phyloP scores from a whole-genome alignment of 2,113 vertebrate genomes.

The Boulengerochromis microlepis region DNA sequence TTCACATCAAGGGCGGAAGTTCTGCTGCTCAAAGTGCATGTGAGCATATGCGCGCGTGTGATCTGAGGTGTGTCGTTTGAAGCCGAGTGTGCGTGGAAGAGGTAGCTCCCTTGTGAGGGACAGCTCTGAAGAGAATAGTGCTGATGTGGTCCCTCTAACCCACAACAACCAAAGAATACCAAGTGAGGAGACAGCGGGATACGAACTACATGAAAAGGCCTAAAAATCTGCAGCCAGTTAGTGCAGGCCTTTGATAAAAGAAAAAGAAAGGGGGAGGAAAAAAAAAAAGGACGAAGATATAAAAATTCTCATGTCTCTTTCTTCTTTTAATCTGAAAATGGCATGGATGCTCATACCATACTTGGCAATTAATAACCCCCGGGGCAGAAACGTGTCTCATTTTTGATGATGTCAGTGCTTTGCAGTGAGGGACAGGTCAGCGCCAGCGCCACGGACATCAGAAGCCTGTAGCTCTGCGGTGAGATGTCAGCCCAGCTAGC shows the following conservation, averaged over 20 bases:
- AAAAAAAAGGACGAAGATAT: background rate
- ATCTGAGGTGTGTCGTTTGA: conserved; percentile 44
- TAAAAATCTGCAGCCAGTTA: conserved; percentile 21
- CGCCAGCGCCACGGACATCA: conserved; percentile 34
- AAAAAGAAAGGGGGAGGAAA: background rate
- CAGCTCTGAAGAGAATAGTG: conserved; percentile 45
- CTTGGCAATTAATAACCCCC: conserved; percentile 6
- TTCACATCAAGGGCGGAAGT: conserved; percentile 2
- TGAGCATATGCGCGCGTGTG: background rate
- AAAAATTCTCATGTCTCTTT: background rate
- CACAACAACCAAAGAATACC: conserved; percentile 30
- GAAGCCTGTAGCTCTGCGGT: conserved; percentile 24
- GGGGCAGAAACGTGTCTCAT: conserved; percentile 16
- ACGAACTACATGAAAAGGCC: conserved; percentile 21
- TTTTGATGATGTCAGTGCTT: conserved; percentile 57
- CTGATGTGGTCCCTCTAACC: conserved; percentile 36
- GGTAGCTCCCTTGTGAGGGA: conserved; percentile 6
- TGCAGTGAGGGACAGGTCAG: conserved; percentile 50
- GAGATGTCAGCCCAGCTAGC: conserved; percentile 48
- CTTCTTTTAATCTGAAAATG: conserved; percentile 11
- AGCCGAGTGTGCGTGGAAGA: background rate
- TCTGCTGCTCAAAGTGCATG: background rate
- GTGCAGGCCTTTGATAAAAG: conserved; percentile 9
- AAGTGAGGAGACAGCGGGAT: conserved; percentile 12
- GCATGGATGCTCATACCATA: background rate